Evolutionary conservation across 2,797 vertebrate genomes (phyloP), one percentile per base, ranked within the genome.

Genomic region (Eutrigla gurnardus): DNA sequence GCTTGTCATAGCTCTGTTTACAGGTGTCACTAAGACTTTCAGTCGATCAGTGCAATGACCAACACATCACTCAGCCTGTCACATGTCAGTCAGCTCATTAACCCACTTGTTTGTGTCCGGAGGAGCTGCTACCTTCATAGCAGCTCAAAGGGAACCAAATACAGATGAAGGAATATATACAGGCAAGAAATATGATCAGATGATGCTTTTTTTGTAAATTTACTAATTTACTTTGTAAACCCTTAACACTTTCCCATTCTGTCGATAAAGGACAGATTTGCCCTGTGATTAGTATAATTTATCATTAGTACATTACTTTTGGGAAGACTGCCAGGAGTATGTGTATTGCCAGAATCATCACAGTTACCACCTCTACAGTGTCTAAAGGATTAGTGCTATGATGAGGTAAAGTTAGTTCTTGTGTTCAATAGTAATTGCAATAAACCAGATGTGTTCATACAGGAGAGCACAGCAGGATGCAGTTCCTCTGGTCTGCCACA

Each of bases 231-330:
- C n/a, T n/a, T n/a, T n/a, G n/a, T n/a, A n/a, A n/a, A n/a, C n/a
- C 18, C 49, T 40, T 37, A 50, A 46, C 18, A 47, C 68, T 59
- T 46, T 43, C 17, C 74, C 33, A 7, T 18, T 69, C 25, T 65
- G 37, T n/a, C 70, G 49, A 58, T 60, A 25, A 25, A 52, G 7
- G 52, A 25, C 35, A 14, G 45, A 71, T 78, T 70, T 66, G 43
- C 35, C 39, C 49, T 61, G 47, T 65, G 45, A 80, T 84, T 83
- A 77, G 17, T 37, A 46, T 61, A 45, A 43, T 60, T 55, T 73
- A 7, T 65, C 59, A 78, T 84, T 75, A 59, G 18, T 36, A 11
- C 57, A 78, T 81, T 62, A 45, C 58, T 70, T 83, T 53, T 64
- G 47, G 53, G 54, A 39, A 33, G 15, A 39, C 57, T 55, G 60